These are phyloP conservation scores for Polylopha cassiicola DNA, from an alignment of 2,888 invertebrate genomes.

Conservation along the genomic window DNA sequence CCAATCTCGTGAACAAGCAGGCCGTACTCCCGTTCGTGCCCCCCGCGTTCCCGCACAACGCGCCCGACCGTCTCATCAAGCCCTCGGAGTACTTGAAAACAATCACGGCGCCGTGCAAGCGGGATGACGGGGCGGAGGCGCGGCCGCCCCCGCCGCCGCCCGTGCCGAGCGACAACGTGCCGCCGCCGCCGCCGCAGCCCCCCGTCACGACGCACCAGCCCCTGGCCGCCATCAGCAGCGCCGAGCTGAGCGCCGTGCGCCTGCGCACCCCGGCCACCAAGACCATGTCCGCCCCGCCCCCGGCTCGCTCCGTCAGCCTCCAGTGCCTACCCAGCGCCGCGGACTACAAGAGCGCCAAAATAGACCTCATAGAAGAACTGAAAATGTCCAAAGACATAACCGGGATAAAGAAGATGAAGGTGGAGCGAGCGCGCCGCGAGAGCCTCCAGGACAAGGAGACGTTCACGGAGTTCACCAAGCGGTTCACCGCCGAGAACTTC, in stretches of 20 bases:
- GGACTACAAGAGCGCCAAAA: conserved; percentile 86
- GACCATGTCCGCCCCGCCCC: conserved; percentile 87
- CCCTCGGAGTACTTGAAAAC: conserved; percentile 94
- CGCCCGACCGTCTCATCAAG: conserved; percentile 91
- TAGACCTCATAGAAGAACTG: conserved; percentile 92
- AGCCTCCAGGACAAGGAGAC: conserved; percentile 89
- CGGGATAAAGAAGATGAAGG: conserved; percentile 95
- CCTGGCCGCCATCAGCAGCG: conserved; percentile 90
- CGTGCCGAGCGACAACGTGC: conserved; percentile 48
- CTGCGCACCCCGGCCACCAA: conserved; percentile 86
- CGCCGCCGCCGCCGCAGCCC: conserved; percentile 55
- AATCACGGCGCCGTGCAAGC: conserved; percentile 81
- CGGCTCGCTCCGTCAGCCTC: conserved; percentile 83
- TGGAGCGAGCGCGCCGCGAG: conserved; percentile 90
- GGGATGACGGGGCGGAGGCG: conserved; percentile 75
- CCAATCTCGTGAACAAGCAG: conserved; percentile 89
- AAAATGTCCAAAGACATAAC: conserved; percentile 95
- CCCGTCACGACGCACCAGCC: conserved; percentile 79
- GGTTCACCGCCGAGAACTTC: conserved; percentile 90
- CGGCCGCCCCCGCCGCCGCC: conserved; percentile 80
- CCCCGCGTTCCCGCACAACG: conserved; percentile 90
- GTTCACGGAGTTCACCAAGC: conserved; percentile 88
- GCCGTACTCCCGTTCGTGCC: conserved; percentile 93
- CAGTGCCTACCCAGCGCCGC: conserved; percentile 81
- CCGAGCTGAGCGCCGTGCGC: conserved; percentile 90